Evolutionary conservation across 1,140 invertebrate genomes (phyloP).

Genomic region (Venturia canescens): DNA sequence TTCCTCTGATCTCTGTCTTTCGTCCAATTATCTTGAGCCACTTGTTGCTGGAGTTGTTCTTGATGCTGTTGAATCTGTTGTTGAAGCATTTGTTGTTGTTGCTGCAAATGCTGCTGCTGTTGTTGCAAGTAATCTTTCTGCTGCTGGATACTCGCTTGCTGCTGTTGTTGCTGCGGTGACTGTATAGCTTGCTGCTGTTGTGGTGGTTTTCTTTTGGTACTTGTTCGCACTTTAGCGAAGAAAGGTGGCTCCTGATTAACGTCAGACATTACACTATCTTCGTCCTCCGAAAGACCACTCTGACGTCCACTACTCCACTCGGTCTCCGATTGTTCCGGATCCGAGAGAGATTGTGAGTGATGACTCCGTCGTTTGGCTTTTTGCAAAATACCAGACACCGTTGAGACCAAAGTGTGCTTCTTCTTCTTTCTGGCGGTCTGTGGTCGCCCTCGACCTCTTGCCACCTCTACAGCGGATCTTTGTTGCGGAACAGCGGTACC

Average conservation of each 20-base stretch:
- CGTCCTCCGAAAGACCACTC: constrained; percentile 83
- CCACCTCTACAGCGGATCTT: constrained; percentile 58
- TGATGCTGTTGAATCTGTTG: constrained; percentile 73
- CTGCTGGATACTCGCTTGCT: constrained; percentile 49
- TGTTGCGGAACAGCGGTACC: constrained; percentile 64
- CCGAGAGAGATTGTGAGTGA: constrained; percentile 81
- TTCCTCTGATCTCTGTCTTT: constrained; percentile 67
- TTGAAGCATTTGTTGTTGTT: constrained; percentile 69
- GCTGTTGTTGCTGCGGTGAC: constrained; percentile 58
- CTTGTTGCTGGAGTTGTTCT: constrained; percentile 66
- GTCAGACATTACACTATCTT: constrained; percentile 84
- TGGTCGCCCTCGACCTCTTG: constrained; percentile 62
- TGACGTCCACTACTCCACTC: constrained; percentile 84
- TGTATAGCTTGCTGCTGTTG: constrained; percentile 54
- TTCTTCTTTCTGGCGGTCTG: constrained; percentile 81
- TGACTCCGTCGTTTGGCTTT: constrained; percentile 84
- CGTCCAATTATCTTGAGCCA: constrained; percentile 67
- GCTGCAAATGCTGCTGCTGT: constrained; percentile 62
- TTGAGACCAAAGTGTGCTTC: constrained; percentile 86
- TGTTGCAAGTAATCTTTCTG: constrained; percentile 55
- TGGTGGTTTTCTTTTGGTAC: constrained; percentile 75
- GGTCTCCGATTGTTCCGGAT: constrained; percentile 87
- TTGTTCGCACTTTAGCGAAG: constrained; percentile 80
- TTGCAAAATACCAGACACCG: constrained; percentile 87
- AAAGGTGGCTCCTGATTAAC: constrained; percentile 80